phyloP scores from a whole-genome alignment of 1,140 invertebrate genomes.

The Teleogryllus occipitalis region DNA sequence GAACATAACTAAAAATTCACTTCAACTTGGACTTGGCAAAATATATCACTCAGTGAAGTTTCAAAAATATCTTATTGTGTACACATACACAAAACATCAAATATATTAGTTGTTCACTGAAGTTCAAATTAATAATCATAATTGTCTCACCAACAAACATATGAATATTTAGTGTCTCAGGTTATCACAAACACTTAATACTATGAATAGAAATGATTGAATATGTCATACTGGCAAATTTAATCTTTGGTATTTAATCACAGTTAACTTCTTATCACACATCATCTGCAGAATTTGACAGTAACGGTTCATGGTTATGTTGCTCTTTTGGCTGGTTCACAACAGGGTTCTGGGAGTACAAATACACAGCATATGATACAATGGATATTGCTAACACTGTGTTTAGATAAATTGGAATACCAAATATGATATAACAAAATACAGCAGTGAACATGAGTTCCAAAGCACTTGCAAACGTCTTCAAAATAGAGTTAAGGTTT shows the following conservation, averaged over 20 bases:
- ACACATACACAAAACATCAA: too few species aligned
- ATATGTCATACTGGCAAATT: neutral
- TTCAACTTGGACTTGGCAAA: too few species aligned
- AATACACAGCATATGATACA: constrained; percentile 71
- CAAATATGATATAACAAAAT: constrained; percentile 81
- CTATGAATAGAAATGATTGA: too few species aligned
- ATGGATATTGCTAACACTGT: constrained; percentile 75
- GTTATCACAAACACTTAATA: too few species aligned
- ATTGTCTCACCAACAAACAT: too few species aligned
- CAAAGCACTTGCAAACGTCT: constrained; percentile 91
- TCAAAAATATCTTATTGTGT: too few species aligned
- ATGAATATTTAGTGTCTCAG: too few species aligned
- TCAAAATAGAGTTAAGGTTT: constrained; percentile 89
- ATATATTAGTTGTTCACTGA: too few species aligned
- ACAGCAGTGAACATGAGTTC: constrained; percentile 88
- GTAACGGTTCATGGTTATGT: neutral
- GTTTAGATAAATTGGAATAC: constrained; percentile 74
- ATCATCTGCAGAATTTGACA: neutral
- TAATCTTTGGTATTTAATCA: neutral
- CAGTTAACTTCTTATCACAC: neutral
- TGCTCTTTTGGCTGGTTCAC: constrained; percentile 39
- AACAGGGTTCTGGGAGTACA: constrained; percentile 89
- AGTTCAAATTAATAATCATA: too few species aligned
- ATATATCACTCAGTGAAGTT: too few species aligned
- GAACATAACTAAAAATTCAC: too few species aligned